Conservation (phyloP, 2,888 invertebrate genomes). For the Siphlonurus alternatus region DNA sequence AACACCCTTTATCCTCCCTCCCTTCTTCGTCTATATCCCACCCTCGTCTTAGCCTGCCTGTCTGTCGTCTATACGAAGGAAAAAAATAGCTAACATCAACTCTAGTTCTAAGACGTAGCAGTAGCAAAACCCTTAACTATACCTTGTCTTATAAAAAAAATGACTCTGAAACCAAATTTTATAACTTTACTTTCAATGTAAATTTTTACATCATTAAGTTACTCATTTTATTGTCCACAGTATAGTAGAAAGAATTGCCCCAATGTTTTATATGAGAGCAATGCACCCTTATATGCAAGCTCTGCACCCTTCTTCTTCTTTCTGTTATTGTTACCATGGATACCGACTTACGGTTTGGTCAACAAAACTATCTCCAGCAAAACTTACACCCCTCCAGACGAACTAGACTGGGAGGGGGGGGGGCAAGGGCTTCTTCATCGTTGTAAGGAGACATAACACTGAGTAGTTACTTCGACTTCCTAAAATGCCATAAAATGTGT, state of each 20-base stretch:
- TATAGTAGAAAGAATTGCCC: not conserved
- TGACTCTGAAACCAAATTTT: not conserved
- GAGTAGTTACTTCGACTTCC: not conserved
- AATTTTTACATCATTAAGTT: too few relatives aligned
- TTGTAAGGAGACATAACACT: not conserved
- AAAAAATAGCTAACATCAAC: not conserved
- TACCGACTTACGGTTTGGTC: not conserved
- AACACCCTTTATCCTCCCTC: not conserved
- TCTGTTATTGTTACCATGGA: not conserved
- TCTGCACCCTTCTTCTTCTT: not conserved
- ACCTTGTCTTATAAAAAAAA: too few relatives aligned
- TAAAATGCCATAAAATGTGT: not conserved
- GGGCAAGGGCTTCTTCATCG: too few relatives aligned
- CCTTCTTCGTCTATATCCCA: too few relatives aligned
- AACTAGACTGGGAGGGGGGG: not conserved
- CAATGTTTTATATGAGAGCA: not conserved
- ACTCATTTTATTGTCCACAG: not conserved
- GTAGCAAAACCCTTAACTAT: not conserved
- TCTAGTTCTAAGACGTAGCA: not conserved
- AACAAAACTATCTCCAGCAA: not conserved
- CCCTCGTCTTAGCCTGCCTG: not conserved
- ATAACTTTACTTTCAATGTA: too few relatives aligned
- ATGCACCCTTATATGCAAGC: not conserved
- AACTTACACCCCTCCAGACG: not conserved
- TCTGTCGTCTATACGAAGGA: not conserved